These are phyloP conservation scores for Mormyrus proboscirostris DNA, from an alignment of 2,797 vertebrate genomes.

Conservation along the genomic window DNA sequence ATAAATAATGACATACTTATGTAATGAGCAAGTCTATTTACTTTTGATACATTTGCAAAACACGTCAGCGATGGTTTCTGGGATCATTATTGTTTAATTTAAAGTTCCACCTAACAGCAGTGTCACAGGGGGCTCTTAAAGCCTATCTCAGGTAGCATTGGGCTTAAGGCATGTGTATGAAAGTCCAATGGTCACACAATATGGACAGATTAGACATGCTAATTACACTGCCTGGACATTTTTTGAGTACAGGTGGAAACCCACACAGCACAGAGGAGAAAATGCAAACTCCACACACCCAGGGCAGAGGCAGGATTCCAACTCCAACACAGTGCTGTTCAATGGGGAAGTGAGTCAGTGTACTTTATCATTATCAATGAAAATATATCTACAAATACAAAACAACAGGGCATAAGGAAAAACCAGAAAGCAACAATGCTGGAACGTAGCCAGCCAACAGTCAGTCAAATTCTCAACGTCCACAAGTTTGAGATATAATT, in stretches of 20 bases:
- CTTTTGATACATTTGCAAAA: not conserved
- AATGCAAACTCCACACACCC: not conserved
- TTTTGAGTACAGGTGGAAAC: not conserved
- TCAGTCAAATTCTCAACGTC: not conserved
- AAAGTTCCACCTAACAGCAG: not conserved
- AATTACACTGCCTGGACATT: not conserved
- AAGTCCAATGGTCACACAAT: not conserved
- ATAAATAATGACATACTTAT: not conserved
- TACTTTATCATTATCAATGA: not conserved
- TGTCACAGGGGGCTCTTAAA: not conserved
- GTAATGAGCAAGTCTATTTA: not conserved
- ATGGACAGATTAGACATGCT: not conserved
- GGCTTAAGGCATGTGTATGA: not conserved
- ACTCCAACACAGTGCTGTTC: not conserved
- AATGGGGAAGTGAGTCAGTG: not conserved
- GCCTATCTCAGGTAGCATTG: not conserved
- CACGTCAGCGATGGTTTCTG: not conserved
- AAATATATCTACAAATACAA: not conserved
- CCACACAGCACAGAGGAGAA: not conserved
- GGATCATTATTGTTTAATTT: not conserved
- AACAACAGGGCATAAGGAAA: not conserved
- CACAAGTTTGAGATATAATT: not conserved
- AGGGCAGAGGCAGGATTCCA: not conserved
- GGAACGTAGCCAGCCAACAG: not conserved
- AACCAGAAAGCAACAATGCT: not conserved